Percentiles rank a stretch among this genome's conserved stretches.
Evolutionary conservation across 2,797 vertebrate species (phyloP).

Genomic region (Thamnophis elegans): DNA sequence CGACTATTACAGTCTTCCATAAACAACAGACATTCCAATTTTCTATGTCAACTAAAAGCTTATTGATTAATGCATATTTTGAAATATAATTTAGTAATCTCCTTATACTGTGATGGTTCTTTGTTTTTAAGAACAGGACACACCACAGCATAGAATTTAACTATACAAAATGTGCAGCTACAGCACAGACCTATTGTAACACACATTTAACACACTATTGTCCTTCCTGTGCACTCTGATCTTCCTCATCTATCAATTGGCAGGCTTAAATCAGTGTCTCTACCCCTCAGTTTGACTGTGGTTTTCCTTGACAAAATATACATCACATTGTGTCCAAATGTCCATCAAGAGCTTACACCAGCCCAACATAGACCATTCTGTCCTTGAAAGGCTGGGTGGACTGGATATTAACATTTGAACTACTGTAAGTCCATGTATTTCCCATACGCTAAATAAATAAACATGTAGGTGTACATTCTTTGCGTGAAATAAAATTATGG

Average conservation of each 20-base stretch:
- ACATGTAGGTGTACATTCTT: neutral
- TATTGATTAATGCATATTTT: conserved; percentile 7
- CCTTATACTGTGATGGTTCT: neutral
- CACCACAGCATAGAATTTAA: neutral
- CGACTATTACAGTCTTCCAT: conserved; percentile 31
- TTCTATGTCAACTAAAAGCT: neutral
- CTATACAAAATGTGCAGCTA: neutral
- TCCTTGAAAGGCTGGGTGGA: no score
- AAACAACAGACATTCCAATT: neutral
- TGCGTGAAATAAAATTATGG: neutral
- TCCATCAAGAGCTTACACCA: no score
- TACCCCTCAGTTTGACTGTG: no score
- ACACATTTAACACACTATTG: neutral
- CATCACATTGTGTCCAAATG: no score
- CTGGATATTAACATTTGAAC: no score
- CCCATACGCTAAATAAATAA: no score
- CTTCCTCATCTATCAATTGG: no score
- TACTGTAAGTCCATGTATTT: no score
- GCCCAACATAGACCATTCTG: no score
- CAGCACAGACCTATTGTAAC: neutral
- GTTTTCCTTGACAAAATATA: no score
- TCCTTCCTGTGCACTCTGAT: no score
- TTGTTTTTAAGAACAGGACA: neutral
- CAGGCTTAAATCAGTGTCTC: no score
- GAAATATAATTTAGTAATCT: neutral